Evolutionary conservation across 1,140 invertebrate species (phyloP), one percentile per base, ranked within the genome.

Genomic region (Drosophila santomea): DNA sequence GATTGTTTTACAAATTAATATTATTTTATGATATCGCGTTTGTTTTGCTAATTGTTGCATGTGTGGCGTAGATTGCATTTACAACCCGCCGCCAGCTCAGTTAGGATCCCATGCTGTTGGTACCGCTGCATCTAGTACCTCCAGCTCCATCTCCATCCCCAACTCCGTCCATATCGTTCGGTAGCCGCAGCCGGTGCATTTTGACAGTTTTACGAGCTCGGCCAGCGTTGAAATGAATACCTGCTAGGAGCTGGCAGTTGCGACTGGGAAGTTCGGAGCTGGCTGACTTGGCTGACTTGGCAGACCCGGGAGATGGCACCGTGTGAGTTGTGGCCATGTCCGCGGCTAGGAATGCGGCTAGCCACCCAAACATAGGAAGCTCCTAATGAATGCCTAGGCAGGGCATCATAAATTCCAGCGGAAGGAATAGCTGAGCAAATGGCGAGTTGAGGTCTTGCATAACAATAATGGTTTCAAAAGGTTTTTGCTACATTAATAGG

Each of bases 31-130:
- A 84, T 84, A 81, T 91, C 78, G 84, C 89, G 89, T 91, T 91
- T 91, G 80, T 89, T 91, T 91, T 85, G 89, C 83, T 91, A 91
- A 91, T 91, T 91, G 89, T 91, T 85, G 89, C 89, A 91, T 91
- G 89, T 91, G 89, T 91, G 89, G 89, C 89, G 80, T 71, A 89
- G 84, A 88, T 88, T 89, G 83, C 84, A 80, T 88, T 88, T 79
- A 86, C 68, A 54, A 63, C 50, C 60, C 58, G 76, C 56, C 59
- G 20, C 43, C 69, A 68, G 71, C 38, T 59, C 39, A 41, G 38
- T 51, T 32, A 23, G 50, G 54, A 48, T 62, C 56, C 35, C 48
- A 67, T 50, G 55, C 28, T 25, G 52, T 38, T 25, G 44, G 51
- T 28, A 52, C 35, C 17, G 43, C 32, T 57, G 74, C 44, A n/a